Percentiles rank a stretch among this genome's conserved stretches.
Conservation (phyloP, 2,797 vertebrate species). For the Arrhamphus sclerolepis region DNA sequence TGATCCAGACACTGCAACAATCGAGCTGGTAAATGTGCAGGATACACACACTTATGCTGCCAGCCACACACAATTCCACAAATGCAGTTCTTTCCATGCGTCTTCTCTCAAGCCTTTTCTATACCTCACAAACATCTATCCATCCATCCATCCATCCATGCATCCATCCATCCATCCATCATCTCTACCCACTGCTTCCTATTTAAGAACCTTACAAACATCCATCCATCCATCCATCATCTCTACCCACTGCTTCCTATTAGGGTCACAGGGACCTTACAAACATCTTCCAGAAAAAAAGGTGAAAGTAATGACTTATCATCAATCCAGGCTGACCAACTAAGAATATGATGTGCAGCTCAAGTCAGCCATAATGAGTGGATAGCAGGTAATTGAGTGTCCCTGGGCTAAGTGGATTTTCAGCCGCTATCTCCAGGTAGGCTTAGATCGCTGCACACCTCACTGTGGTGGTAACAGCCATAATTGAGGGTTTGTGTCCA, state of each 20-base stretch:
- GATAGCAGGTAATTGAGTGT: conserved; percentile 28
- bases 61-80: too few species aligned
- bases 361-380: conserved; percentile 6
- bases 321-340: conserved; percentile 14
- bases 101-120: too few species aligned
- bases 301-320: not conserved
- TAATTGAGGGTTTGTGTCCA: conserved; percentile 37
- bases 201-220: not conserved
- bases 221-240: too few species aligned
- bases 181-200: too few species aligned
- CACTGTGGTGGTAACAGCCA: conserved; percentile 15
- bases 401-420: conserved; percentile 41
- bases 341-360: conserved; percentile 10
- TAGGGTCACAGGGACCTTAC: not conserved
- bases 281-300: not conserved
- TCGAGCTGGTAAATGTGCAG: conserved; percentile 8
- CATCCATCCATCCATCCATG: too few species aligned
- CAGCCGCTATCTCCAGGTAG: conserved; percentile 6
- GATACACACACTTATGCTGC: not conserved
- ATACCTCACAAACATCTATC: too few species aligned
- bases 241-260: too few species aligned
- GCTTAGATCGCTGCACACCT: conserved; percentile 24
- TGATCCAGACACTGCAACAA: conserved; percentile 35
- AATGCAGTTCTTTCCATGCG: too few species aligned
- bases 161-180: too few species aligned